Conservation (phyloP, 2,888 invertebrate species). For the Carpatolechia fugitivella region DNA sequence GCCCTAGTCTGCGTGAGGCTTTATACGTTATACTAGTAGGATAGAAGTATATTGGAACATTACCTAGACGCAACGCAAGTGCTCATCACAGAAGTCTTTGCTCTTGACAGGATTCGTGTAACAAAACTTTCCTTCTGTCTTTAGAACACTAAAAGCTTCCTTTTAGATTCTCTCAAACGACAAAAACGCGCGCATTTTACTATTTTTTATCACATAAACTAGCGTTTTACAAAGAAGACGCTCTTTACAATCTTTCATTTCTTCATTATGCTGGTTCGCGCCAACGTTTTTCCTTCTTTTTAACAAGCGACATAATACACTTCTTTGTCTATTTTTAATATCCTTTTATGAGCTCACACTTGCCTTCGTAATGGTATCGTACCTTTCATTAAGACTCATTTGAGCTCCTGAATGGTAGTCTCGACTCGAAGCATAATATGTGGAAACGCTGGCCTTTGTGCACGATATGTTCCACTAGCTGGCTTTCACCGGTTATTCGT, state of each 20-base stretch:
- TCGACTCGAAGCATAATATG: constrained; percentile 60
- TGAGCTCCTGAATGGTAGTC: constrained; percentile 64
- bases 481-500: constrained; percentile 59
- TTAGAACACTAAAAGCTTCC: too few relatives aligned
- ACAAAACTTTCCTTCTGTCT: neutral
- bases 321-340: constrained; percentile 70
- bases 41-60: too few relatives aligned
- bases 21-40: too few relatives aligned
- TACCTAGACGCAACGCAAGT: too few relatives aligned
- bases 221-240: constrained; percentile 10
- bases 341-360: constrained; percentile 72
- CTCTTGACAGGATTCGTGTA: neutral
- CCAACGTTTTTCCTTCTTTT: constrained; percentile 41
- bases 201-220: constrained; percentile 4
- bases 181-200: neutral
- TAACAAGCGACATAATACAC: constrained; percentile 37
- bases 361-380: constrained; percentile 72
- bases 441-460: constrained; percentile 66
- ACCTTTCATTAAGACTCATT: constrained; percentile 73
- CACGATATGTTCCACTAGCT: constrained; percentile 50
- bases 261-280: constrained; percentile 28
- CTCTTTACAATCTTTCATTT: constrained; percentile 26
- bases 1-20: too few relatives aligned
- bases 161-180: neutral
- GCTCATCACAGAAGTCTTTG: too few relatives aligned